phyloP scores from a whole-genome alignment of 2,113 vertebrate genomes.

The Mesembrinibis cayennensis region DNA sequence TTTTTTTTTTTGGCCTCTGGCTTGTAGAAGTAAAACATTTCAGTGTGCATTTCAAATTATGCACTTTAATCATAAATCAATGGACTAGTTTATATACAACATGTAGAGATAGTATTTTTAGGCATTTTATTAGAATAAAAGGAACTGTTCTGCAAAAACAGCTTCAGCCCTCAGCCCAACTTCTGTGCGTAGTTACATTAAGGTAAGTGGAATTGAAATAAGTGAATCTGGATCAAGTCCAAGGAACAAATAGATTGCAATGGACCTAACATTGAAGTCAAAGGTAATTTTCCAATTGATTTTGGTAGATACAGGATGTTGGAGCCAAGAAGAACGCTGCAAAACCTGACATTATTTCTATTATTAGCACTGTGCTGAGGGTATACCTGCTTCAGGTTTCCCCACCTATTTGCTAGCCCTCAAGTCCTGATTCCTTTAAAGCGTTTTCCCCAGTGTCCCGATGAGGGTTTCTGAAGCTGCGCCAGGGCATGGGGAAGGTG shows the following conservation, averaged over 20 bases:
- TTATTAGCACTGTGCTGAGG: neutral
- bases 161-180: neutral
- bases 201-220: neutral
- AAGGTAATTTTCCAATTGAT: neutral
- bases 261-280: neutral
- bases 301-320: neutral
- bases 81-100: neutral
- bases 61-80: neutral
- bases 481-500: rapidly evolving
- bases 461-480: neutral
- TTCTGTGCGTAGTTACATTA: neutral
- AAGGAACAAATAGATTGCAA: neutral
- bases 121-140: neutral
- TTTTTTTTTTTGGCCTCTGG: neutral
- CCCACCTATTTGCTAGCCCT: neutral
- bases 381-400: neutral
- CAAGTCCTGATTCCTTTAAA: neutral
- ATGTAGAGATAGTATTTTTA: neutral
- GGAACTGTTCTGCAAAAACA: neutral
- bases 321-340: neutral
- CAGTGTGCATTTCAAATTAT: neutral
- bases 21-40: neutral
- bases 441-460: rapidly evolving
- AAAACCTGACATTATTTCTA: neutral
- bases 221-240: neutral